Evolutionary conservation across 2,113 vertebrate species (phyloP).

Genomic region (Glaucidium brasilianum): DNA sequence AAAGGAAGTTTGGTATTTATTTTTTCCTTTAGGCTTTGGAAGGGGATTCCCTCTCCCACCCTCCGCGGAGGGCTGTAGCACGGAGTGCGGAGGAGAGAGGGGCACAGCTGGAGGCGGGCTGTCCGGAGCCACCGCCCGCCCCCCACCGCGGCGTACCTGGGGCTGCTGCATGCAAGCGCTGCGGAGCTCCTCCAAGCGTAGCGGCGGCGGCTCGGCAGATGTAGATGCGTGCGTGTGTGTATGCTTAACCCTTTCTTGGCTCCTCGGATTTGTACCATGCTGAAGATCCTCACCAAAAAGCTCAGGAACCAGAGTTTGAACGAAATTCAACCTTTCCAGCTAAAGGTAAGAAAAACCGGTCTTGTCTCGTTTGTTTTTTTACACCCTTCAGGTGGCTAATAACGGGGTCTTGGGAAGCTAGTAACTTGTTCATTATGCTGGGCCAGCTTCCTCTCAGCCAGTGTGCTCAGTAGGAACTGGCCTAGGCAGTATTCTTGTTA

Average conservation of each 20-base stretch:
- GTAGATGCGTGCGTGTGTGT: constrained; percentile 14
- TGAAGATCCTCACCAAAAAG: constrained; percentile 90
- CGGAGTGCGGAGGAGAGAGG: neutral
- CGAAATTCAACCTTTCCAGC: constrained; percentile 88
- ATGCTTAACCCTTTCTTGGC: constrained; percentile 50
- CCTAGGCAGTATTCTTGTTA: neutral
- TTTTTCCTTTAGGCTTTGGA: neutral
- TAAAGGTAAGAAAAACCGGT: constrained; percentile 77
- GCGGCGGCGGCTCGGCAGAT: neutral
- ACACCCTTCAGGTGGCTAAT: neutral
- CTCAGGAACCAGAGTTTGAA: constrained; percentile 87
- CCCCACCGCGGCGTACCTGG: neutral
- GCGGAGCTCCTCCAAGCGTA: neutral
- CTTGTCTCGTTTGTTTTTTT: neutral
- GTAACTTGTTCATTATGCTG: neutral
- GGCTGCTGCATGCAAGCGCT: neutral
- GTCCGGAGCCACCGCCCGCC: neutral
- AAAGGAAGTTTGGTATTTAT: neutral
- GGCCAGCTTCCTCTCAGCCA: neutral
- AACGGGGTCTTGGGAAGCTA: neutral
- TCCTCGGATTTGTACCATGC: constrained; percentile 71
- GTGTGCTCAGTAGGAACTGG: neutral
- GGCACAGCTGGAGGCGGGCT: neutral
- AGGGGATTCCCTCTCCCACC: neutral
- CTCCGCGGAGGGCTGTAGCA: neutral